Evolutionary conservation across 2,113 vertebrate species (phyloP).

Genomic region (Anhinga anhinga): DNA sequence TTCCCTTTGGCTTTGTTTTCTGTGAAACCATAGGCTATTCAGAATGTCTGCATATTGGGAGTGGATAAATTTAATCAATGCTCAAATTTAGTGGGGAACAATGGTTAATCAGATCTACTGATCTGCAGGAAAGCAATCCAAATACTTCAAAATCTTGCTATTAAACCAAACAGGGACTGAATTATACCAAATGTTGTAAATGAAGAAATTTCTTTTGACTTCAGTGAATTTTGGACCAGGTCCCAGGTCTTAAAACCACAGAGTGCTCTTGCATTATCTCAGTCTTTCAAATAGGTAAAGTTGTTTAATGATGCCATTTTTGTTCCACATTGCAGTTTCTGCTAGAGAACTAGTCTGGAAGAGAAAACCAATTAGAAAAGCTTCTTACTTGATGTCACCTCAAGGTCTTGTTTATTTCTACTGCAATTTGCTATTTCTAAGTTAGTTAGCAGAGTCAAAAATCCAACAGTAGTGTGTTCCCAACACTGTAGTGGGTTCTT

Average conservation of each 20-base stretch:
- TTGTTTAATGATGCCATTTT: background rate
- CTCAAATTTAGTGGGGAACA: background rate
- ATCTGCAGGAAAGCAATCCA: background rate
- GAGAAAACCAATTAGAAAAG: background rate
- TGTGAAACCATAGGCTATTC: background rate
- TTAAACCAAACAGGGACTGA: background rate
- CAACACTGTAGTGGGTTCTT: background rate
- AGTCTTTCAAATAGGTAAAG: background rate
- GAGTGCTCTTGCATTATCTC: background rate
- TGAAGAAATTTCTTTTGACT: background rate
- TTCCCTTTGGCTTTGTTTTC: background rate
- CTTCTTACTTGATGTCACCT: background rate
- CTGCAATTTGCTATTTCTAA: background rate
- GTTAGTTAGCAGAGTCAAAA: background rate
- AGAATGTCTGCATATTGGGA: background rate
- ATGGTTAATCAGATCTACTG: background rate
- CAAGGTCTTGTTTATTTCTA: slow-evolving; percentile 14
- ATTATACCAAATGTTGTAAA: background rate
- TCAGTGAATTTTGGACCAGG: background rate
- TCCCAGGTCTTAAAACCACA: background rate
- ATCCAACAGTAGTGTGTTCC: background rate
- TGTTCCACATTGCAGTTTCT: background rate
- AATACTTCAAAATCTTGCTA: background rate
- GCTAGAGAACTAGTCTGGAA: background rate
- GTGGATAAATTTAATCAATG: background rate